Conservation (phyloP, 1,140 invertebrate genomes). For the Saccostrea echinata region DNA sequence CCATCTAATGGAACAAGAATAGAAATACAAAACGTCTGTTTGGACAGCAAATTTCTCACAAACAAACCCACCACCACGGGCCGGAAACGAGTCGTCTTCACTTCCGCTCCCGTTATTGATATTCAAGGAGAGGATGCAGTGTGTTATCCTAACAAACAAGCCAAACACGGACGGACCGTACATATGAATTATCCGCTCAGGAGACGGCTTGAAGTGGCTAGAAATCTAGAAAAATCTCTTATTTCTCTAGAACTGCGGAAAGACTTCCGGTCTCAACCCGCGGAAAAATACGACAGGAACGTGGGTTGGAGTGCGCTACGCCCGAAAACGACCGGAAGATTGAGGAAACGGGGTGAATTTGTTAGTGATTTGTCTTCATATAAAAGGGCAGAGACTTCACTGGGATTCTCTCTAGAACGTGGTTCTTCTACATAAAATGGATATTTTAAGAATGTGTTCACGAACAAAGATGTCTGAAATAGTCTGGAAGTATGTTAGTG, state of each 20-base stretch:
- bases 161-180: constrained; percentile 53
- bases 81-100: constrained; percentile 6
- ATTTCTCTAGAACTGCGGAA: constrained; percentile 42
- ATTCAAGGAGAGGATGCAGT: constrained; percentile 53
- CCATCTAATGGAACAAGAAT: not conserved
- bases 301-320: not conserved
- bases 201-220: constrained; percentile 49
- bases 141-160: constrained; percentile 56
- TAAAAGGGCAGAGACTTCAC: not conserved
- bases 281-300: constrained; percentile 16
- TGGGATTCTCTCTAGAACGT: not conserved
- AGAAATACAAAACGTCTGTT: constrained; percentile 30
- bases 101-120: constrained; percentile 43
- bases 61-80: constrained; percentile 48
- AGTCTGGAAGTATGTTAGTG: not conserved
- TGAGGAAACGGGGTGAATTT: not conserved
- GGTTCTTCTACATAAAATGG: too few relatives aligned
- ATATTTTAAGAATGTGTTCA: not conserved
- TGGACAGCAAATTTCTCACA: constrained; percentile 54
- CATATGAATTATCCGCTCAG: constrained; percentile 42
- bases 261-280: not conserved
- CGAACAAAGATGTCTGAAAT: not conserved
- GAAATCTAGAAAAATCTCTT: constrained; percentile 40
- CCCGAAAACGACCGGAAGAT: not conserved
- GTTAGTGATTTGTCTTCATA: not conserved